A percentile compares a stretch with the other conserved stretches of the same genome.
Conservation (phyloP, 2,888 invertebrate genomes). For the Acronicta aceris region DNA sequence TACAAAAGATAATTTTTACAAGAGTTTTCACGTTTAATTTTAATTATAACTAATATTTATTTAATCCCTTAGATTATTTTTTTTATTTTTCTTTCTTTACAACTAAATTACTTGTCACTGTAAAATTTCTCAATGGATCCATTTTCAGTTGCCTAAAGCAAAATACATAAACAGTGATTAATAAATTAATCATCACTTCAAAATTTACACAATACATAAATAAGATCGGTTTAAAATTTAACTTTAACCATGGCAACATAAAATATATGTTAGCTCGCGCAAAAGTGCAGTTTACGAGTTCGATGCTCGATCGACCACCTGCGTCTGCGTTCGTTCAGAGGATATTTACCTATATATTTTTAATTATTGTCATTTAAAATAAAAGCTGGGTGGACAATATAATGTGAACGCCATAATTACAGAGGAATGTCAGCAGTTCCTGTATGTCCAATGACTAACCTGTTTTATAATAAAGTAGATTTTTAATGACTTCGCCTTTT, state of each 20-base stretch:
- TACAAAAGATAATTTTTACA: not conserved
- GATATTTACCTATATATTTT: constrained; percentile 29
- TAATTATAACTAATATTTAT: too few species aligned
- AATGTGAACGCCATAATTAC: constrained; percentile 25
- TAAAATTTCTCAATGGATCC: too few species aligned
- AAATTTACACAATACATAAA: too few species aligned
- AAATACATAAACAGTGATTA: too few species aligned
- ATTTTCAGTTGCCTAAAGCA: too few species aligned
- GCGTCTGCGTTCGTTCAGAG: constrained; percentile 28
- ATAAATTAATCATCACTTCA: too few species aligned
- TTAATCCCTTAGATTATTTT: too few species aligned
- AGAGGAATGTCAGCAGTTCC: constrained; percentile 31
- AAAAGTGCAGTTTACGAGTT: constrained; percentile 39
- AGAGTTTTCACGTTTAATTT: not conserved
- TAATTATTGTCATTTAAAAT: constrained; percentile 30
- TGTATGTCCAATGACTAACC: constrained; percentile 24
- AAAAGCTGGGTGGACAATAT: constrained; percentile 7
- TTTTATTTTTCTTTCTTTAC: too few species aligned
- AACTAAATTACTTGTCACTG: too few species aligned
- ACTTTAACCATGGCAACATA: constrained; percentile 32
- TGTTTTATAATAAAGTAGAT: constrained; percentile 7
- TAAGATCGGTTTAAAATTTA: not conserved
- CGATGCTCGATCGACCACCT: constrained; percentile 30
- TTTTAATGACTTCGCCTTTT: constrained; percentile 3
- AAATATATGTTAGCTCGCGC: constrained; percentile 2